Conservation (phyloP, 1,140 invertebrate genomes). For the Heliothis subflexa region DNA sequence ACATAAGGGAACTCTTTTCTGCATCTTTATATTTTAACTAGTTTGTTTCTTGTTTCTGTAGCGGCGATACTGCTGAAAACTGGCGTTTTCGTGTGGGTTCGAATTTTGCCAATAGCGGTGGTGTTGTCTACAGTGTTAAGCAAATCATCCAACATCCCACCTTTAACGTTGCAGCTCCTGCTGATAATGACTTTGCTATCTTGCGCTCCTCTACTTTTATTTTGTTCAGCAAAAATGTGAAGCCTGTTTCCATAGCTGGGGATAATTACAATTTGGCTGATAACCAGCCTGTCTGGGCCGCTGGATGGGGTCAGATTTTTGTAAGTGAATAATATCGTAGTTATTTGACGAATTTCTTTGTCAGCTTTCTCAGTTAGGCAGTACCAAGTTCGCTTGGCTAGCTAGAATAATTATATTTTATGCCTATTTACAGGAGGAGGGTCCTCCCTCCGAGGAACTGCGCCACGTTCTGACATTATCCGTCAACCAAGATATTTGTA, state of each 20-base stretch:
- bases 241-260: conserved; percentile 52
- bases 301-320: conserved; percentile 52
- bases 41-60: neutral
- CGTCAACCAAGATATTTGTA: conserved; percentile 57
- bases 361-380: neutral
- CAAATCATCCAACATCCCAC: conserved; percentile 54
- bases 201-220: conserved; percentile 64
- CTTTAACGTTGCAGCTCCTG: conserved; percentile 85
- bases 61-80: neutral
- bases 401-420: neutral
- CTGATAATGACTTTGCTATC: conserved; percentile 88
- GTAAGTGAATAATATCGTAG: neutral
- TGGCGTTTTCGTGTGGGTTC: conserved; percentile 6
- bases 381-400: no score
- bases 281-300: conserved; percentile 46
- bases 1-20: no score
- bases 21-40: neutral
- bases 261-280: conserved; percentile 51
- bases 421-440: conserved; percentile 52
- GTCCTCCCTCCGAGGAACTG: conserved; percentile 52
- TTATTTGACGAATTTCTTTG: neutral
- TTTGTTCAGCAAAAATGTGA: conserved; percentile 49
- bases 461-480: conserved; percentile 58
- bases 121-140: neutral
- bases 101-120: neutral